Evolutionary conservation across 2,797 vertebrate genomes (phyloP).

Genomic region (Mus spretus): DNA sequence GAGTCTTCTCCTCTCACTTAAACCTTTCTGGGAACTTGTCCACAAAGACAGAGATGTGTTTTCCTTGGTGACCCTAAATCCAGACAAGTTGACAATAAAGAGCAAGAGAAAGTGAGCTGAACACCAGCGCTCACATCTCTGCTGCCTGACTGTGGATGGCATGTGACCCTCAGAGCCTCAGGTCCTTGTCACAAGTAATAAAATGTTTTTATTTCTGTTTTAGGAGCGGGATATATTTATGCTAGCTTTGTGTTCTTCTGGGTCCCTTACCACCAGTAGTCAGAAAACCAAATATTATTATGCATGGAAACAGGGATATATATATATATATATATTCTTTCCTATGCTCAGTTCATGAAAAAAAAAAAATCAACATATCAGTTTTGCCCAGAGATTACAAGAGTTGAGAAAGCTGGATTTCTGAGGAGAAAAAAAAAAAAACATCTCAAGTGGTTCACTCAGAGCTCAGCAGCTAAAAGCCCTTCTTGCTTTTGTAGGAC

Average conservation of each 20-base stretch:
- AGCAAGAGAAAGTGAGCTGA: background rate
- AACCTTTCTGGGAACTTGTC: background rate
- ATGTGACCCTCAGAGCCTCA: background rate
- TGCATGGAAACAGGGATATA: background rate
- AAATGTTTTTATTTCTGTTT: background rate
- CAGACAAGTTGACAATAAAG: background rate
- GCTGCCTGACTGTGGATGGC: background rate
- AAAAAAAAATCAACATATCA: background rate
- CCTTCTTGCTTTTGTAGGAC: background rate
- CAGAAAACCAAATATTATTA: constrained; percentile 30
- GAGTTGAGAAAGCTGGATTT: constrained; percentile 36
- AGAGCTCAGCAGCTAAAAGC: background rate
- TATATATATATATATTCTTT: background rate
- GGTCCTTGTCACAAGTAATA: background rate
- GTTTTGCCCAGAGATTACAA: constrained; percentile 19
- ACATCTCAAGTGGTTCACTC: background rate
- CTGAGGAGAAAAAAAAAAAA: background rate
- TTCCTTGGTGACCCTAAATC: background rate
- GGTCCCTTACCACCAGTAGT: background rate
- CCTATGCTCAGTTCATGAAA: background rate
- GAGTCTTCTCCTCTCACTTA: background rate
- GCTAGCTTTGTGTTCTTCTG: constrained; percentile 42
- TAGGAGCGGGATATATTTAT: background rate
- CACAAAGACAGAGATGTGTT: background rate
- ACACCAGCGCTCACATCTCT: background rate